Conservation (phyloP, 2,113 vertebrate species). For the Edolisoma coerulescens region DNA sequence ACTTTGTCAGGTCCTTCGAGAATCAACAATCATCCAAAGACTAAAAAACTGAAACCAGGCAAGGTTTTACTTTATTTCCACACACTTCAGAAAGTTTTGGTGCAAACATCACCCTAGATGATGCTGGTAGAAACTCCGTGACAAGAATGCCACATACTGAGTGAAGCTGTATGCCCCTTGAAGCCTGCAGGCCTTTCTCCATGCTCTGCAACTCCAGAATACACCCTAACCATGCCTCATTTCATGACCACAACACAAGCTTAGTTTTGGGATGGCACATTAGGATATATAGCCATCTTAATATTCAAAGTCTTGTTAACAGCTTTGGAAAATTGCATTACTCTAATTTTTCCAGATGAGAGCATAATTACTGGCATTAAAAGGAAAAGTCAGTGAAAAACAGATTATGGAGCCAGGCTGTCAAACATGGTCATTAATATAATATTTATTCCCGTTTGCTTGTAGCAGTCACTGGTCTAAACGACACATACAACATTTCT, state of each 20-base stretch:
- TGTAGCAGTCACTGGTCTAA: neutral
- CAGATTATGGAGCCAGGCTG: neutral
- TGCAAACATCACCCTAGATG: neutral
- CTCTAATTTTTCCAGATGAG: neutral
- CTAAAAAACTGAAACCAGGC: neutral
- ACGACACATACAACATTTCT: neutral
- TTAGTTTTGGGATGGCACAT: neutral
- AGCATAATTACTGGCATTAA: neutral
- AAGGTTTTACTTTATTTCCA: neutral
- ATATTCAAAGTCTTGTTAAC: neutral
- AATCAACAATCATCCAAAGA: neutral
- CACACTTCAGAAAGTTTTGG: neutral
- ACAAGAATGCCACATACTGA: neutral
- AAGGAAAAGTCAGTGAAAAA: neutral
- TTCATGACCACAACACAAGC: neutral
- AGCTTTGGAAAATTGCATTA: neutral
- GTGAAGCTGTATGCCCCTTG: neutral
- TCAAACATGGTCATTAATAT: neutral
- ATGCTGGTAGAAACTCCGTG: neutral
- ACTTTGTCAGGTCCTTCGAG: neutral
- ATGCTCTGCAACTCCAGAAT: neutral
- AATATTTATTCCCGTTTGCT: neutral
- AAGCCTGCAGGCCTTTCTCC: neutral
- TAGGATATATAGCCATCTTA: neutral
- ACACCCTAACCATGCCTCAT: neutral